phyloP scores from a whole-genome alignment of 2,797 vertebrate species.

The Diglossa cyanea region DNA sequence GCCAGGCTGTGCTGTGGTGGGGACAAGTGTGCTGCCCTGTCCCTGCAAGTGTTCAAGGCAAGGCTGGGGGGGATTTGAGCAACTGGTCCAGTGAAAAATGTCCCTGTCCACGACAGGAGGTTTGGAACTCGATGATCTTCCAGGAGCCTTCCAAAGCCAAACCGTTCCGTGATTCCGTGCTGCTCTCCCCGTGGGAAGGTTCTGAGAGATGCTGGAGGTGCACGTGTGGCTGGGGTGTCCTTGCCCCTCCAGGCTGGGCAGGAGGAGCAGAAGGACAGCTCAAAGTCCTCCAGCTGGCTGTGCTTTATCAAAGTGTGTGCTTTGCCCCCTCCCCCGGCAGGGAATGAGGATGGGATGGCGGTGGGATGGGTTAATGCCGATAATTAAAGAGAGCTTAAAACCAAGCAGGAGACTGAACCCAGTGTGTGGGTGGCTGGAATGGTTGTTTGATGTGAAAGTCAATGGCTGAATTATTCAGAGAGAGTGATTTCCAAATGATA shows the following conservation, averaged over 20 bases:
- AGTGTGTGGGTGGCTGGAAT: conserved; percentile 74
- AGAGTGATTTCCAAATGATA: conserved; percentile 79
- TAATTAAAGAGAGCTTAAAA: conserved; percentile 81
- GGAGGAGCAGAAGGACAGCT: conserved; percentile 68
- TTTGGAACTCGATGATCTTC: not conserved
- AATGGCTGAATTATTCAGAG: conserved; percentile 82
- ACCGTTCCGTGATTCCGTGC: fast-evolving
- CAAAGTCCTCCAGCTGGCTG: conserved; percentile 68
- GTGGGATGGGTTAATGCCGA: conserved; percentile 73
- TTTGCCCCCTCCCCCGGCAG: conserved; percentile 58
- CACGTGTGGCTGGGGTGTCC: conserved; percentile 28
- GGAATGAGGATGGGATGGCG: conserved; percentile 65
- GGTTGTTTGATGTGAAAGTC: conserved; percentile 82
- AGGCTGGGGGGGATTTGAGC: not conserved
- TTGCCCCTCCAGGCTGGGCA: not conserved
- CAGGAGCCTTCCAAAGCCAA: not conserved
- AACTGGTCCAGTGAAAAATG: not conserved
- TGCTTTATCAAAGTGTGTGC: conserved; percentile 61
- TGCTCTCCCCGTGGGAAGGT: not conserved
- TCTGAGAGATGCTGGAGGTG: not conserved
- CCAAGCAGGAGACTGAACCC: conserved; percentile 73
- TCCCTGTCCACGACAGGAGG: not conserved
- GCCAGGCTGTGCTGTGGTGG: not conserved
- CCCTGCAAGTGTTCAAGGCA: not conserved
- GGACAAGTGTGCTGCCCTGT: not conserved